phyloP scores from a whole-genome alignment of 2,888 invertebrate genomes.

The Drosophila austrosaltans region DNA sequence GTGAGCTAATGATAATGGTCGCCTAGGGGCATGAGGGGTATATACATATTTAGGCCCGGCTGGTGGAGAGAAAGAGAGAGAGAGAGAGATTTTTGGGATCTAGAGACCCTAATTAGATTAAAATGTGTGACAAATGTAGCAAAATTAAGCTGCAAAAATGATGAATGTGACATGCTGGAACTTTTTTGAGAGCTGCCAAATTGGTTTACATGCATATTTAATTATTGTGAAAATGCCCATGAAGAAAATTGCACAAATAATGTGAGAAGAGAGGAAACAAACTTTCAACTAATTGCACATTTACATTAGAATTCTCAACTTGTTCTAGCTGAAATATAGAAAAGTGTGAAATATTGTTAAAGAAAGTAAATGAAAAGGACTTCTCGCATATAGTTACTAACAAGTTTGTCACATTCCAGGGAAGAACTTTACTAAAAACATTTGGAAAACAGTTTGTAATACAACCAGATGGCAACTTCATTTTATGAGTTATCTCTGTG shows the following conservation, averaged over 20 bases:
- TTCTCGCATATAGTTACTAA: too few species aligned
- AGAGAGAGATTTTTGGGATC: constrained; percentile 20
- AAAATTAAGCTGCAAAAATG: constrained; percentile 20
- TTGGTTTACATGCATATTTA: constrained; percentile 2
- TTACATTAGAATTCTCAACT: neutral
- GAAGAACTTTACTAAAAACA: too few species aligned
- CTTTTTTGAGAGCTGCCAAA: constrained; percentile 12
- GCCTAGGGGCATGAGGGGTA: constrained; percentile 27
- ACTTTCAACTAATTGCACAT: constrained; percentile 10
- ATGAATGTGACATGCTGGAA: constrained; percentile 15
- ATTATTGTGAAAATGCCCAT: neutral
- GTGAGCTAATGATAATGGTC: constrained; percentile 62
- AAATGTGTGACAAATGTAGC: constrained; percentile 59
- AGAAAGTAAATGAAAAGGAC: too few species aligned
- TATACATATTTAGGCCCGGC: neutral
- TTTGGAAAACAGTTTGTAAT: too few species aligned
- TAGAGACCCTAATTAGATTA: constrained; percentile 58
- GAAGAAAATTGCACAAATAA: constrained; percentile 16
- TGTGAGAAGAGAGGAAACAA: neutral
- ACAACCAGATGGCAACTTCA: too few species aligned
- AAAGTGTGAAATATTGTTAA: too few species aligned
- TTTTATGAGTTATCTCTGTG: too few species aligned
- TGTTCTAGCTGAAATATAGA: neutral
- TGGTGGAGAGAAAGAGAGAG: constrained; percentile 20
- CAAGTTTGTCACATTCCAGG: too few species aligned